Evolutionary conservation across 2,888 invertebrate species (phyloP).

Genomic region (Limnephilus rhombicus): DNA sequence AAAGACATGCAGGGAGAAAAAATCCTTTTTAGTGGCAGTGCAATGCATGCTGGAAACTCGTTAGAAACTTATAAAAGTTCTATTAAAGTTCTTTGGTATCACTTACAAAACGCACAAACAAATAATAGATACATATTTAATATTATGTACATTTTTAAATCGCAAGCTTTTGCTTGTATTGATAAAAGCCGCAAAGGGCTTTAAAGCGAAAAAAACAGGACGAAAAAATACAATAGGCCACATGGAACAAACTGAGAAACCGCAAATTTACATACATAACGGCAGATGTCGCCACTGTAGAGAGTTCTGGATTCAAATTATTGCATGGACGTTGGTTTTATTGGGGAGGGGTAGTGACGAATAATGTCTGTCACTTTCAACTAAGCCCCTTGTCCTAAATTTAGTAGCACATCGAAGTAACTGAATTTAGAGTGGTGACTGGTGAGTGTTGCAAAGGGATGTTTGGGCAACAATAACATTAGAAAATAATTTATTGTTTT

Average conservation of each 20-base stretch:
- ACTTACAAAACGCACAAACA: too few species aligned
- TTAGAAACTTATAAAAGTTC: too few species aligned
- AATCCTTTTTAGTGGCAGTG: too few species aligned
- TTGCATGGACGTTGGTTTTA: not conserved
- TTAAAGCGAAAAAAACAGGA: not conserved
- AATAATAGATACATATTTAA: too few species aligned
- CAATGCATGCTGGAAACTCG: too few species aligned
- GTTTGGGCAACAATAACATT: not conserved
- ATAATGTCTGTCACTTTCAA: not conserved
- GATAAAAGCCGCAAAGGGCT: not conserved
- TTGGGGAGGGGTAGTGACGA: not conserved
- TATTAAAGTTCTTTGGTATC: too few species aligned
- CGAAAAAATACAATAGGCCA: not conserved
- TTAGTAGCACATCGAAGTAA: not conserved
- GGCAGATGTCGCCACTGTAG: conserved; percentile 20
- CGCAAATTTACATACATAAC: conserved; percentile 30
- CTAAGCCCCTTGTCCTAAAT: not conserved
- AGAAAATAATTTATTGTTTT: too few species aligned
- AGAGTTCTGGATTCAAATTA: conserved; percentile 2
- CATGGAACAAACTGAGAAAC: conserved; percentile 2
- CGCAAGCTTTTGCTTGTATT: not conserved
- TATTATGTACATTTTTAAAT: not conserved
- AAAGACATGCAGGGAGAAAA: too few species aligned
- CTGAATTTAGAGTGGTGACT: not conserved
- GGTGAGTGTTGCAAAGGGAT: not conserved